Conservation (phyloP, 2,113 vertebrate species). For the Sminthopsis crassicaudata region DNA sequence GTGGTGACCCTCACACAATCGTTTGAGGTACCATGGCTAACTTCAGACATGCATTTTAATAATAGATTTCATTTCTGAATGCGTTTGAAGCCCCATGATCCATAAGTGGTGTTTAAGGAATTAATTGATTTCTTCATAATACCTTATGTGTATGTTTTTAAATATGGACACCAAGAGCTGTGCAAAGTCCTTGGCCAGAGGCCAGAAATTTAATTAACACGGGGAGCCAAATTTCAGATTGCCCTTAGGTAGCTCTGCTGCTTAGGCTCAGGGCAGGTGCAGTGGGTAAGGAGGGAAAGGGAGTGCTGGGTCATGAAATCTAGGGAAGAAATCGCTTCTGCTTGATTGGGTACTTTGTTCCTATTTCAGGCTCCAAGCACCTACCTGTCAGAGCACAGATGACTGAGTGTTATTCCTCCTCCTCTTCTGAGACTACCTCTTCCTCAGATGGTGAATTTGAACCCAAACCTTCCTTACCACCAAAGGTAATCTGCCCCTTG, state of each 20-base stretch:
- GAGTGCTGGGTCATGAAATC: slow-evolving; percentile 3
- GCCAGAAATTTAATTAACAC: slow-evolving; percentile 81
- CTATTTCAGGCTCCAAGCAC: slow-evolving; percentile 75
- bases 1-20: slow-evolving; percentile 83
- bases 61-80: slow-evolving; percentile 77
- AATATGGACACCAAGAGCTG: slow-evolving; percentile 58
- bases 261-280: slow-evolving; percentile 79
- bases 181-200: slow-evolving; percentile 75
- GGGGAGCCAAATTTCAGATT: slow-evolving; percentile 74
- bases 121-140: slow-evolving; percentile 79
- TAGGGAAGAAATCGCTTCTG: slow-evolving; percentile 33
- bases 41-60: slow-evolving; percentile 85
- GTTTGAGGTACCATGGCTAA: slow-evolving; percentile 85
- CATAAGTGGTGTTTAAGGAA: slow-evolving; percentile 77
- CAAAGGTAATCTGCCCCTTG: slow-evolving; percentile 84
- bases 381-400: slow-evolving; percentile 58
- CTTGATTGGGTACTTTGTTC: slow-evolving; percentile 69
- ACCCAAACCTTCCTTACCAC: slow-evolving; percentile 70
- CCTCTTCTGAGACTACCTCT: slow-evolving; percentile 76
- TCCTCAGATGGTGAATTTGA: slow-evolving; percentile 88
- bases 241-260: slow-evolving; percentile 76
- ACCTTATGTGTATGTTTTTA: slow-evolving; percentile 44
- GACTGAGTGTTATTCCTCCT: slow-evolving; percentile 74
- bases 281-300: slow-evolving; percentile 14
- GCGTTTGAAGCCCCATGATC: slow-evolving; percentile 66